Conservation (phyloP, 2,888 invertebrate genomes). For the Drosophila quinaria region DNA sequence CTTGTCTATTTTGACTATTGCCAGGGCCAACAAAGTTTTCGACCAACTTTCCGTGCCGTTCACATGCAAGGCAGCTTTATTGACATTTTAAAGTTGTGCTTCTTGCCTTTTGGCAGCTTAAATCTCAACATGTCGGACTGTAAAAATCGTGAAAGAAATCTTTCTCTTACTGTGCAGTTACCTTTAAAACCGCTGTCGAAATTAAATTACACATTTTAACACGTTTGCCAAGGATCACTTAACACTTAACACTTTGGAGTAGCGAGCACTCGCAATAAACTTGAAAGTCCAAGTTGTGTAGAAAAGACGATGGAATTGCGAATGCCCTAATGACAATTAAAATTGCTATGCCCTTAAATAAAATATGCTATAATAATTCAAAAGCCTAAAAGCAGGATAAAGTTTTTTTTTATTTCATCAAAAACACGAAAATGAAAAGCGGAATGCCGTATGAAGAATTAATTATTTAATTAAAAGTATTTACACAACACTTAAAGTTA, state of each 20-base stretch:
- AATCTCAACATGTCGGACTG: slow-evolving; percentile 47
- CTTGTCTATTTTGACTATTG: slow-evolving; percentile 71
- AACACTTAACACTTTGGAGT: slow-evolving; percentile 55
- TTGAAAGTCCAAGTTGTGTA: slow-evolving; percentile 4
- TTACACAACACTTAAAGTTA: too few species aligned
- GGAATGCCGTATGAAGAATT: too few species aligned
- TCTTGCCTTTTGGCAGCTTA: slow-evolving; percentile 32
- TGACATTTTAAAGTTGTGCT: slow-evolving; percentile 52
- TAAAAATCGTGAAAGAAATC: slow-evolving; percentile 46
- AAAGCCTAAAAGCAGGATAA: background rate
- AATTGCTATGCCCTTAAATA: background rate
- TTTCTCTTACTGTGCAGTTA: slow-evolving; percentile 11
- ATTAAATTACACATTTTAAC: slow-evolving; percentile 77
- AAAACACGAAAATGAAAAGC: too few species aligned
- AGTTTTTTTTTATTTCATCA: background rate
- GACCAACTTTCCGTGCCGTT: slow-evolving; percentile 43
- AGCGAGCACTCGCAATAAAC: slow-evolving; percentile 47
- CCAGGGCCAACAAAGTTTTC: slow-evolving; percentile 32
- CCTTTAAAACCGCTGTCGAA: slow-evolving; percentile 50
- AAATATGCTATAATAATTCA: background rate
- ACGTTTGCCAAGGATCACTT: slow-evolving; percentile 66
- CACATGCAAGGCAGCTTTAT: slow-evolving; percentile 39
- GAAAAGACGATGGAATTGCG: background rate
- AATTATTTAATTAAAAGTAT: too few species aligned
- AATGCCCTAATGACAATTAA: slow-evolving; percentile 1